Percentiles rank a stretch among this genome's conserved stretches.
These are phyloP conservation scores for Drosophila macrospina DNA, from an alignment of 2,888 invertebrate genomes.

Conservation along the genomic window DNA sequence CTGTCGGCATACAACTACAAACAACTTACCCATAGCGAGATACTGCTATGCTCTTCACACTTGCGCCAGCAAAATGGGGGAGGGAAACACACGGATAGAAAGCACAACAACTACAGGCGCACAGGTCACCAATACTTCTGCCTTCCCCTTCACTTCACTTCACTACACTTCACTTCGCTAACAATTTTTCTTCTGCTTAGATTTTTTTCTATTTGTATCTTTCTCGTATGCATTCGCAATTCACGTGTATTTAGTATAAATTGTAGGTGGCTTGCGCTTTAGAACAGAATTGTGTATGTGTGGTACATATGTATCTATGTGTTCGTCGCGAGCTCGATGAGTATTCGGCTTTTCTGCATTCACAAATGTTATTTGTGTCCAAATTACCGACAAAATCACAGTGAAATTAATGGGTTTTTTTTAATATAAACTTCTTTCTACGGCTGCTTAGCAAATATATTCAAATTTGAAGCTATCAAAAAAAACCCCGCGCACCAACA, in stretches of 20 bases:
- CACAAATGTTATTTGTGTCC: constrained; percentile 44
- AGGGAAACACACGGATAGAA: constrained; percentile 65
- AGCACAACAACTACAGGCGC: constrained; percentile 59
- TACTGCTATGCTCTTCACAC: constrained; percentile 78
- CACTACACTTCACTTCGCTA: constrained; percentile 40
- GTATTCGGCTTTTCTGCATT: constrained; percentile 50
- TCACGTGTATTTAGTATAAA: constrained; percentile 58
- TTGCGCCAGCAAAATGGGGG: constrained; percentile 78
- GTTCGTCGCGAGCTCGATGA: constrained; percentile 43
- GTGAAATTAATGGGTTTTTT: constrained; percentile 49
- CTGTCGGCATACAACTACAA: constrained; percentile 65
- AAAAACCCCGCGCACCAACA: constrained; percentile 69
- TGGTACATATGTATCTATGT: constrained; percentile 32
- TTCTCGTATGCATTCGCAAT: constrained; percentile 76
- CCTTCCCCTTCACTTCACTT: constrained; percentile 65
- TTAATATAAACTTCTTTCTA: constrained; percentile 42
- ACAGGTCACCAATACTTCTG: constrained; percentile 79
- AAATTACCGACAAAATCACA: constrained; percentile 60
- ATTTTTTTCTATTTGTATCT: constrained; percentile 78
- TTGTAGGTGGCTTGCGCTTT: constrained; percentile 50
- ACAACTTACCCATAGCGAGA: constrained; percentile 76
- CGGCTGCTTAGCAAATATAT: constrained; percentile 49
- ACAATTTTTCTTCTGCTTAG: constrained; percentile 68
- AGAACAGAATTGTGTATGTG: constrained; percentile 35
- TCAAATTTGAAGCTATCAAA: constrained; percentile 58